Evolutionary conservation across 1,140 invertebrate species (phyloP).

Genomic region (Bombus cullumanus): DNA sequence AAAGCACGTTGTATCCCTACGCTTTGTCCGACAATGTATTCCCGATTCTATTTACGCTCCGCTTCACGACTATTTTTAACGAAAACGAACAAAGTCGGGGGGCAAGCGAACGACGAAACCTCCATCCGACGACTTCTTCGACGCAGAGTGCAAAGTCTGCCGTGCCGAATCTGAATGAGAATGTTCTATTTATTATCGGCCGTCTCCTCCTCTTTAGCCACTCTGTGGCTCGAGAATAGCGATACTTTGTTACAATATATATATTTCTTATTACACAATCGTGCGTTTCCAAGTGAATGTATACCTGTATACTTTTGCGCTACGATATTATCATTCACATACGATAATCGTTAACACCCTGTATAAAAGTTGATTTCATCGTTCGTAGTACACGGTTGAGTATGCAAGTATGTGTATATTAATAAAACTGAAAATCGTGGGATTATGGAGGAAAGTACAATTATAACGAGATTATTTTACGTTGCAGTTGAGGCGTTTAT

Average conservation of each 20-base stretch:
- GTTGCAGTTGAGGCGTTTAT: no score
- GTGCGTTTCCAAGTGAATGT: accelerated
- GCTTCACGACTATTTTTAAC: slow-evolving; percentile 39
- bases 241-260: no score
- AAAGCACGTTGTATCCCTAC: background rate
- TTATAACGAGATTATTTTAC: background rate
- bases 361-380: no score
- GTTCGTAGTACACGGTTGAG: background rate
- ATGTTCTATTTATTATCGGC: background rate
- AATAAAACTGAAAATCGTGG: background rate
- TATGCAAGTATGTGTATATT: background rate
- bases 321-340: no score
- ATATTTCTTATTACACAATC: background rate
- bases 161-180: background rate
- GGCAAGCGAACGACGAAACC: background rate
- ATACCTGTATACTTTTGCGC: no score
- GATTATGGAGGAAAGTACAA: background rate
- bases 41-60: slow-evolving; percentile 25
- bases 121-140: no score
- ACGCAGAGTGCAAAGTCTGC: background rate
- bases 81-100: background rate
- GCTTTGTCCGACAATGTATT: slow-evolving; percentile 37
- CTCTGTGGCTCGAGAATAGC: no score
- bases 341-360: no score
- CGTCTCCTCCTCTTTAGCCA: no score